Base-by-base conservation (phyloP, 1,140 invertebrate species). In the Phymorhynchus buccinoides region DNA sequence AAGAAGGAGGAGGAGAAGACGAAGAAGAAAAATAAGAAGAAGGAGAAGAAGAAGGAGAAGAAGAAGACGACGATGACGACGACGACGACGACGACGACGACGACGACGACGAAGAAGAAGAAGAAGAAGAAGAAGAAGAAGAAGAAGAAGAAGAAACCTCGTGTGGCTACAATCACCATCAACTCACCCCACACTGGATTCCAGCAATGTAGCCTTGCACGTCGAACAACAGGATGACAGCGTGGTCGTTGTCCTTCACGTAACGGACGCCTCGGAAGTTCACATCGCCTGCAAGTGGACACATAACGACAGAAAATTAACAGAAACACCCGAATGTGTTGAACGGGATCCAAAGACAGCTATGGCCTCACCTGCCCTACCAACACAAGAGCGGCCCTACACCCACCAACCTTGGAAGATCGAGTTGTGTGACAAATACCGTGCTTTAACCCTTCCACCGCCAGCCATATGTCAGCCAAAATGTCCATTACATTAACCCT, bases 121-220 rank as follows among this genome's bases (percentile, higher is more conserved):
- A 18, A 52, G 48, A 52, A 18, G 2, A 52, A 52, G 22, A 48
- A 48, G 44, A 18, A 48, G 44, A 48, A 18, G 18, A 48, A 48
- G 44, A 48, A 48, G 18, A 48, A 18, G 44, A 48, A 52, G 48
- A 52, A 52, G 48, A 52, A 52, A 52, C 12, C 0, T 9, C 0
- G 48, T 52, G 22, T 52, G 12, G 22, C 22, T 52, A n/a, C n/a
- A n/a, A n/a, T n/a, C n/a, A n/a, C n/a, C n/a, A n/a, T n/a, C n/a
- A n/a, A 52, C 88, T 86, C 89, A 93, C 91, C 52, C 89, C 91
- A 42, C 88, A 83, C 87, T 92, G 90, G 16, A 92, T 91, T 27
- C 93, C 92, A 75, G 92, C 92, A 56, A 93, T 91, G 86, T 90
- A 91, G 12, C 92, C 93, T 48, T 91, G 89, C 0, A 68, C 80